phyloP scores from a whole-genome alignment of 2,888 invertebrate species.

The Thyatira batis region DNA sequence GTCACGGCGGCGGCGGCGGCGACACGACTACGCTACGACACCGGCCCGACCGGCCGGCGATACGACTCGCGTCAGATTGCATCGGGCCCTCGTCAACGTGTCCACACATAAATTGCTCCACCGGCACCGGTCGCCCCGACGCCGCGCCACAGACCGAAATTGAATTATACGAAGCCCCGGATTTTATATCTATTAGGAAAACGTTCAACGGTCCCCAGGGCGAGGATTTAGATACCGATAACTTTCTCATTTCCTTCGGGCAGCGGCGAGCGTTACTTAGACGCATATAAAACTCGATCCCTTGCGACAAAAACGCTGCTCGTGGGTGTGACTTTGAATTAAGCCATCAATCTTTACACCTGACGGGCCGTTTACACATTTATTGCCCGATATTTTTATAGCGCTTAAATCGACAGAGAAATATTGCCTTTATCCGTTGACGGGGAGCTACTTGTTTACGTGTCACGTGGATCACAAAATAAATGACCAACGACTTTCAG shows the following conservation, averaged over 20 bases:
- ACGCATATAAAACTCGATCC: conserved; percentile 54
- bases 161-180: conserved; percentile 74
- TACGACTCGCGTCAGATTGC: conserved; percentile 16
- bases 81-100: conserved; percentile 39
- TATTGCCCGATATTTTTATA: conserved; percentile 48
- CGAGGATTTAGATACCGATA: conserved; percentile 76
- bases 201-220: conserved; percentile 67
- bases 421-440: conserved; percentile 29
- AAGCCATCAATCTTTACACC: conserved; percentile 64
- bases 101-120: conserved; percentile 60
- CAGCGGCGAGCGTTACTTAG: conserved; percentile 56
- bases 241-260: conserved; percentile 78
- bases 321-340: conserved; percentile 48
- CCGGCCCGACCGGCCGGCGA: conserved; percentile 9
- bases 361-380: conserved; percentile 52
- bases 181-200: conserved; percentile 79
- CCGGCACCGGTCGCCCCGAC: conserved; percentile 33
- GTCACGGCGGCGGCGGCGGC: conserved; percentile 16
- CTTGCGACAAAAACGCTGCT: conserved; percentile 46
- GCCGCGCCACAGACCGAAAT: conserved; percentile 60
- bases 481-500: conserved; percentile 14
- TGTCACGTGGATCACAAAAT: conserved; percentile 10
- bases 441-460: conserved; percentile 23
- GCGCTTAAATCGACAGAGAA: conserved; percentile 32
- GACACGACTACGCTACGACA: conserved; percentile 10